Evolutionary conservation across 2,888 invertebrate genomes (phyloP).

Genomic region (Portevinia maculata): DNA sequence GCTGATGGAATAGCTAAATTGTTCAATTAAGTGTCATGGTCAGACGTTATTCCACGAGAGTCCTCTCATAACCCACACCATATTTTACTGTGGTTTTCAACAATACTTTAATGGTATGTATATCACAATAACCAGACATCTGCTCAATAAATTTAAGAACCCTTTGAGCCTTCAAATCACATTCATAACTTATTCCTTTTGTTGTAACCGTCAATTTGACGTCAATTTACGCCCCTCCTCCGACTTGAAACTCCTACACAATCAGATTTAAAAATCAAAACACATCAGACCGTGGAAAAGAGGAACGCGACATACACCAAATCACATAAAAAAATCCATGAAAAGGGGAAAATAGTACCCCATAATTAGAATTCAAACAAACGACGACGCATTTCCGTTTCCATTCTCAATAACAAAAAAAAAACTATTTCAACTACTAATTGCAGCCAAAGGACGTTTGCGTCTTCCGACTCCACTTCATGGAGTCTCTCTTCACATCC

Average conservation of each 20-base stretch:
- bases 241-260: constrained; percentile 68
- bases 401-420: constrained; percentile 10
- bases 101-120: background rate
- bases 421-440: constrained; percentile 33
- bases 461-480: constrained; percentile 47
- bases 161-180: constrained; percentile 2
- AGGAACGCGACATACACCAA: constrained; percentile 7
- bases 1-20: no score
- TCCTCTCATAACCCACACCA: no score
- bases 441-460: constrained; percentile 14
- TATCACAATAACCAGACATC: constrained; percentile 53
- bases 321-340: constrained; percentile 23
- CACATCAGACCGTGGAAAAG: constrained; percentile 57
- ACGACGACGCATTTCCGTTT: constrained; percentile 69
- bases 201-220: constrained; percentile 65
- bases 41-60: no score
- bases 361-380: constrained; percentile 68
- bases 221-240: constrained; percentile 54
- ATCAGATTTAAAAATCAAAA: constrained; percentile 71
- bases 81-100: no score
- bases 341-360: constrained; percentile 50
- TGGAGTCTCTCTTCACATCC: constrained; percentile 18
- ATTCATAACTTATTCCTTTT: constrained; percentile 27
- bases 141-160: constrained; percentile 44
- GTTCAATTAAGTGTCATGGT: no score